A percentile compares a stretch with the other conserved stretches of the same genome.
phyloP scores from a whole-genome alignment of 2,113 vertebrate genomes.

The Elephantulus edwardii region DNA sequence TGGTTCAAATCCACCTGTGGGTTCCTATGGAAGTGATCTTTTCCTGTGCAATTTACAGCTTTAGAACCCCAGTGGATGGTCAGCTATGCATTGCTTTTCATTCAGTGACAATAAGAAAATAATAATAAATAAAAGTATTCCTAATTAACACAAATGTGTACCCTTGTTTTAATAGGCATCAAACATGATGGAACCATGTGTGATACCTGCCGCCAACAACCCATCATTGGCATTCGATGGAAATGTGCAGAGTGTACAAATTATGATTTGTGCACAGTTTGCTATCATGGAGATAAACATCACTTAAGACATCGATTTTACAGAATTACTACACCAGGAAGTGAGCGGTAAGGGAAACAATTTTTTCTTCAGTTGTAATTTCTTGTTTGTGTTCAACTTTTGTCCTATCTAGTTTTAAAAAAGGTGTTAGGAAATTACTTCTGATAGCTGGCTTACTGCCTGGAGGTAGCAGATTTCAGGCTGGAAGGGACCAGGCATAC shows the following conservation, averaged over 20 bases:
- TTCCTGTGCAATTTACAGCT: no score
- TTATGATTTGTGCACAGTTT: slow-evolving; percentile 98
- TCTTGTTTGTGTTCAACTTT: slow-evolving; percentile 61
- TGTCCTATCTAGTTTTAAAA: slow-evolving; percentile 27
- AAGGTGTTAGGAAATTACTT: slow-evolving; percentile 44
- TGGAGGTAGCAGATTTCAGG: background rate
- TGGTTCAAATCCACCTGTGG: no score
- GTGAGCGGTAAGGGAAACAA: slow-evolving; percentile 90
- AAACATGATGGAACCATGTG: slow-evolving; percentile 99
- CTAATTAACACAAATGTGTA: background rate
- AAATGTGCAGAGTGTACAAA: slow-evolving; percentile 99
- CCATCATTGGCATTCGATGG: slow-evolving; percentile 99
- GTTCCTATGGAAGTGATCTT: no score
- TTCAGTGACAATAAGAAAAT: no score
- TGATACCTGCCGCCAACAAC: slow-evolving; percentile 98
- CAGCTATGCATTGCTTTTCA: no score
- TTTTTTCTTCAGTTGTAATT: slow-evolving; percentile 39
- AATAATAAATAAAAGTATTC: no score
- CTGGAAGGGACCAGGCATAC: background rate
- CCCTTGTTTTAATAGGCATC: slow-evolving; percentile 87
- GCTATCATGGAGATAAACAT: slow-evolving; percentile 99
- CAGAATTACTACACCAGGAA: slow-evolving; percentile 98
- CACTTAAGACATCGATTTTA: slow-evolving; percentile 98
- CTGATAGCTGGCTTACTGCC: slow-evolving; percentile 31
- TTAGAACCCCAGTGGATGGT: no score